phyloP scores from a whole-genome alignment of 2,797 vertebrate genomes.

The Eulemur mongoz region DNA sequence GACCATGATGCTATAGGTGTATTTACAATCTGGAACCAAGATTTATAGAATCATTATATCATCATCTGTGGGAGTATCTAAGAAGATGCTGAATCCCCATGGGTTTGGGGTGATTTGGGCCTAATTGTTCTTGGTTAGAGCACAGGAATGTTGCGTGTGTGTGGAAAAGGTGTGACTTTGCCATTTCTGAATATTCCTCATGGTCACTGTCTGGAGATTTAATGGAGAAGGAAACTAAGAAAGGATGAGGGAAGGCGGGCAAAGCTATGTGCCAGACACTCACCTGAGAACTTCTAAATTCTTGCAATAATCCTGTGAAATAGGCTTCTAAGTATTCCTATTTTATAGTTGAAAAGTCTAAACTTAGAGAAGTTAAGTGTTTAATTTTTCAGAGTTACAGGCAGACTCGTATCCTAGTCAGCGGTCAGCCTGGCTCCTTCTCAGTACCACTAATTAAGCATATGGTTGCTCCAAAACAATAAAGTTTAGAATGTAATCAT shows the following conservation, averaged over 20 bases:
- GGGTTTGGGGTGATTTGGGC: not conserved
- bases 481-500: not conserved
- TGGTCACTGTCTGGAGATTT: not conserved
- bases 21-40: slow-evolving; percentile 1
- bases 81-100: not conserved
- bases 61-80: not conserved
- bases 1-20: not conserved
- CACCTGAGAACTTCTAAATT: not conserved
- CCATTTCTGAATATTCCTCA: not conserved
- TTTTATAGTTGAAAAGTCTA: not conserved
- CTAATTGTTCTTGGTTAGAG: not conserved
- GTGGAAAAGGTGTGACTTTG: not conserved
- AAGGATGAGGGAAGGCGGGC: not conserved
- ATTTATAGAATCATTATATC: not conserved
- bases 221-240: not conserved
- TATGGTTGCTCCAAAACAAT: not conserved
- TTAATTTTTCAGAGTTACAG: not conserved
- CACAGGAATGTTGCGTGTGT: not conserved
- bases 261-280: not conserved
- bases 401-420: not conserved
- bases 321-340: not conserved
- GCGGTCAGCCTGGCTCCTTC: not conserved
- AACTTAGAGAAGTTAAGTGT: not conserved
- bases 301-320: not conserved
- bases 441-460: not conserved